These are phyloP conservation scores for Parnassius smintheus DNA, from an alignment of 2,888 invertebrate genomes.

Conservation along the genomic window DNA sequence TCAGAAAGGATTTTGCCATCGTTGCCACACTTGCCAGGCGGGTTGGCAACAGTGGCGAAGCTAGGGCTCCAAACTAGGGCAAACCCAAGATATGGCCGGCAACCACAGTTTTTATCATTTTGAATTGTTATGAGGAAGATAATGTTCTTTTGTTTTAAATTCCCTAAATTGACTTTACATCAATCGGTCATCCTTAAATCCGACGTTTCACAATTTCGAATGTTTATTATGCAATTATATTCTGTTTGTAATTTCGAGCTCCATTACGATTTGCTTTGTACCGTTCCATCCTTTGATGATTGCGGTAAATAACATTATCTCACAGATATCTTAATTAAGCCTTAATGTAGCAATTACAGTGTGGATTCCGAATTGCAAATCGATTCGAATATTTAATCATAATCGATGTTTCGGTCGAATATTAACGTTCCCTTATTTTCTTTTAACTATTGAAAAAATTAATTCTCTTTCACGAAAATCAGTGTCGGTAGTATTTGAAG, in stretches of 20 bases:
- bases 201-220: conserved; percentile 31
- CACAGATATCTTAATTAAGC: neutral
- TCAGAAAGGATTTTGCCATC: too few species aligned
- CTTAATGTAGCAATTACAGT: neutral
- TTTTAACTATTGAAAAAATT: too few species aligned
- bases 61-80: too few species aligned
- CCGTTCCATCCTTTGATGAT: conserved; percentile 9
- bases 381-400: neutral
- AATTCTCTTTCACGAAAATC: too few species aligned
- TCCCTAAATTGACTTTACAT: conserved; percentile 11
- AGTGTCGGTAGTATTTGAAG: too few species aligned
- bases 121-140: too few species aligned
- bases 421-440: too few species aligned
- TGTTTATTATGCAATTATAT: conserved; percentile 49
- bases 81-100: too few species aligned
- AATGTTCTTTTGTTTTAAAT: too few species aligned
- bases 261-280: neutral
- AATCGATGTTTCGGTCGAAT: neutral
- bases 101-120: too few species aligned
- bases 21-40: too few species aligned
- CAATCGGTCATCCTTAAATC: conserved; percentile 30
- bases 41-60: too few species aligned
- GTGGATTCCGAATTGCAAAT: neutral
- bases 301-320: conserved; percentile 3
- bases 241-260: conserved; percentile 33